Evolutionary conservation across 2,888 invertebrate species (phyloP), one percentile per base, ranked within the genome.

Genomic region (Acanthosepion esculentum): DNA sequence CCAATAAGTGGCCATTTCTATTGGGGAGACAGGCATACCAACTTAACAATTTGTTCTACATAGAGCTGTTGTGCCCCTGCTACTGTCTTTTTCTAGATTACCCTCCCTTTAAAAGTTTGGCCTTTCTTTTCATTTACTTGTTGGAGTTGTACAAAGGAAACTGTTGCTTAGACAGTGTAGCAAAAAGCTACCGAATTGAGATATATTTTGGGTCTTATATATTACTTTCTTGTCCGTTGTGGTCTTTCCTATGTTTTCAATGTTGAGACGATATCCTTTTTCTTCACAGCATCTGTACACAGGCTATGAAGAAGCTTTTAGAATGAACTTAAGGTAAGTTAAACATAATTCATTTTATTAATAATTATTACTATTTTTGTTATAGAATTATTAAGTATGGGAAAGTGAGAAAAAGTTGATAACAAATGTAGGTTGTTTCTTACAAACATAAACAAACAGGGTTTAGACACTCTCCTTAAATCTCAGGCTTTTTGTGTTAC

Each of bases 311-410:
- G 92, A 92, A n/a, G 48, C 48, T n/a, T 92, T 92, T 33, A 92
- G 92, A n/a, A 92, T 92, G 92, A 92, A 92, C 92, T 92, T 92
- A 50, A 92, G 92, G 92, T 92, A 92, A 92, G 92, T 92, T 78
- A 78, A 78, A n/a, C 12, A 33, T 78, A 15, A 10, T 78, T n/a
- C 29, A 78, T 18, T n/a, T 78, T 78, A 15, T n/a, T 78, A 33
- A 78, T 33, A n/a, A 41, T 41, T 41, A 41, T 41, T 41, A 1
- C 7, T 23, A 20, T 29, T 1, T 29, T n/a, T n/a, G 18, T n/a
- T n/a, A n/a, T 12, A n/a, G 78, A 33, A n/a, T n/a, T n/a, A 15
- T 15, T 78, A 26, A 64, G 29, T 8, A 3, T 26, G 29, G 7
- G 26, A 26, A 26, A 26, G 29, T 8, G n/a, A 29, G n/a, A n/a